Percentiles rank a stretch among this genome's conserved stretches.
Conservation (phyloP, 2,888 invertebrate species). For the Mylabris sibirica region DNA sequence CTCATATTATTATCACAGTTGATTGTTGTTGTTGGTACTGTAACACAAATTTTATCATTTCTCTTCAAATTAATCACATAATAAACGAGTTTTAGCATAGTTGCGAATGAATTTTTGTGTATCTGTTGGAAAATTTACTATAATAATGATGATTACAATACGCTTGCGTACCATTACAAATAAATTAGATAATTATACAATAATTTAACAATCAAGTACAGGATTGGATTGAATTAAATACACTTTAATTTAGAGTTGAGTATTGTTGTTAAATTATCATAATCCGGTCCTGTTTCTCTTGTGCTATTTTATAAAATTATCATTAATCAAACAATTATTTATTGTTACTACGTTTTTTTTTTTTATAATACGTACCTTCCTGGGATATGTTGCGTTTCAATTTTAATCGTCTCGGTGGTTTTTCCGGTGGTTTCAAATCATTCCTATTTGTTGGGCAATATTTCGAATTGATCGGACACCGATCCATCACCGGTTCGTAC, state of each 20-base stretch:
- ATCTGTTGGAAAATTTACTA: conserved; percentile 12
- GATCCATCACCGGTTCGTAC: conserved; percentile 58
- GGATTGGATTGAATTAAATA: neutral
- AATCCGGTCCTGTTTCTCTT: neutral
- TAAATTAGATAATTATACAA: conserved; percentile 20
- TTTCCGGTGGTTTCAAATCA: conserved; percentile 46
- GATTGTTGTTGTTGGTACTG: conserved; percentile 24
- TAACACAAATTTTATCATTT: neutral
- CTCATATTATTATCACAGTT: conserved; percentile 43
- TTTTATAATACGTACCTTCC: conserved; percentile 26
- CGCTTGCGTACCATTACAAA: conserved; percentile 31
- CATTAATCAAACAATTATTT: conserved; percentile 8
- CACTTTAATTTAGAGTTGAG: too few species aligned
- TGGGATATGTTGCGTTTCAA: conserved; percentile 33
- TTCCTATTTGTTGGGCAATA: conserved; percentile 23
- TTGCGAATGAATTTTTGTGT: neutral
- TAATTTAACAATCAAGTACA: neutral
- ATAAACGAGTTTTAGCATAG: neutral
- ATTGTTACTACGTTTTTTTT: neutral
- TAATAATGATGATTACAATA: conserved; percentile 22
- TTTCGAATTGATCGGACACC: conserved; percentile 51
- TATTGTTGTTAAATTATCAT: neutral
- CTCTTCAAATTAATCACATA: neutral
- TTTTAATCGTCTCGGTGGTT: conserved; percentile 48
- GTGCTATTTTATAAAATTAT: neutral